A percentile compares a stretch with the other conserved stretches of the same genome.
These are phyloP conservation scores for Papilio xuthus DNA, from an alignment of 1,140 invertebrate genomes.

Conservation along the genomic window DNA sequence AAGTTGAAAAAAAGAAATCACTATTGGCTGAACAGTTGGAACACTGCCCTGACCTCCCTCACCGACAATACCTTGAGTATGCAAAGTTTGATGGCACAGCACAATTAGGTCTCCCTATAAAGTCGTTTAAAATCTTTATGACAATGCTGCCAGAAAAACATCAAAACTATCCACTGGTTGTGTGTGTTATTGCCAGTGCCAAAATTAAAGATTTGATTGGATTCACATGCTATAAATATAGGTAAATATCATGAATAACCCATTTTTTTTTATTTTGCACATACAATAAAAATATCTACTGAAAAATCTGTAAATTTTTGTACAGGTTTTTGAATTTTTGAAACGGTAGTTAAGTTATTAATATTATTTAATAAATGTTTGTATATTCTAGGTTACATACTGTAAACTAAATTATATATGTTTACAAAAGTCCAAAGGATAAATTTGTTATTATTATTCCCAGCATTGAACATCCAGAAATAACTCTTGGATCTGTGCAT, in stretches of 20 bases:
- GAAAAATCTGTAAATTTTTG: neutral
- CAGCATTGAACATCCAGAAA: slow-evolving; percentile 84
- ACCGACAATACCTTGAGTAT: slow-evolving; percentile 94
- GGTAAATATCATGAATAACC: slow-evolving; percentile 73
- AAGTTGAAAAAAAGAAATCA: slow-evolving; percentile 80
- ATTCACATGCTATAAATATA: slow-evolving; percentile 93
- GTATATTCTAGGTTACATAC: slow-evolving; percentile 2
- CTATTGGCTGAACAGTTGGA: slow-evolving; percentile 88
- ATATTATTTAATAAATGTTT: neutral
- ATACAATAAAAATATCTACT: neutral
- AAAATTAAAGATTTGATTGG: slow-evolving; percentile 97
- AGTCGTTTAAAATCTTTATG: slow-evolving; percentile 93
- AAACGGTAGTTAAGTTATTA: neutral
- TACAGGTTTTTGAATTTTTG: neutral
- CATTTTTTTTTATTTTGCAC: neutral
- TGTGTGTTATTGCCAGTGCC: slow-evolving; percentile 90
- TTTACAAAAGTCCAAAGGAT: neutral
- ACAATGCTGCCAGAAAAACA: slow-evolving; percentile 91
- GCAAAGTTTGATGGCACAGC: slow-evolving; percentile 95
- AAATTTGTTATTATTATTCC: slow-evolving; percentile 48
- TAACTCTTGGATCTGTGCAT: slow-evolving; percentile 82
- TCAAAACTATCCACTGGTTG: slow-evolving; percentile 91
- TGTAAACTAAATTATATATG: slow-evolving; percentile 13
- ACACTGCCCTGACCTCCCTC: slow-evolving; percentile 87
- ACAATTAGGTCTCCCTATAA: slow-evolving; percentile 88